phyloP scores from a whole-genome alignment of 2,113 vertebrate genomes.

The Antechinus flavipes region DNA sequence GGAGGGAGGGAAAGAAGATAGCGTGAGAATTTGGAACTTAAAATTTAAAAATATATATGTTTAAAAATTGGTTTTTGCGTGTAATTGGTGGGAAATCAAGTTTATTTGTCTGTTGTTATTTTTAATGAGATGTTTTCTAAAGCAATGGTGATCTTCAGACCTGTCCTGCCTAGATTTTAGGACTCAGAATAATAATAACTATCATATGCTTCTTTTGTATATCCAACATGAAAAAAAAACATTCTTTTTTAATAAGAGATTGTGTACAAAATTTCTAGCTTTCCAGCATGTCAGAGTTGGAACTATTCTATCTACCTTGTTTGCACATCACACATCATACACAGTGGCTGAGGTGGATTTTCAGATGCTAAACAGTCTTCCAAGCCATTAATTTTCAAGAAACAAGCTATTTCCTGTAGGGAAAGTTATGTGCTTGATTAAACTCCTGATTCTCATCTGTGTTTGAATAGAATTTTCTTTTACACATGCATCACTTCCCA shows the following conservation, averaged over 20 bases:
- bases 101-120: too few relatives aligned
- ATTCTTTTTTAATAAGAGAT: neutral
- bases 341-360: constrained; percentile 28
- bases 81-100: neutral
- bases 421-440: constrained; percentile 43
- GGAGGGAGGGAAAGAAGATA: neutral
- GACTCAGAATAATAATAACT: neutral
- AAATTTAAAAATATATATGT: neutral
- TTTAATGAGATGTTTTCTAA: neutral
- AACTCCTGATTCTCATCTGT: constrained; percentile 37
- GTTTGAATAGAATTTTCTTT: constrained; percentile 47
- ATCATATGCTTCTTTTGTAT: neutral
- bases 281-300: neutral
- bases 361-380: constrained; percentile 35
- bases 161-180: neutral
- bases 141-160: neutral
- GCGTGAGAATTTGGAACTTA: neutral
- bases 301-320: neutral
- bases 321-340: accelerated
- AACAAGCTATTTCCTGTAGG: constrained; percentile 45
- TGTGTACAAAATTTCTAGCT: neutral
- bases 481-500: neutral
- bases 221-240: neutral
- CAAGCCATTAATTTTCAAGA: constrained; percentile 57
- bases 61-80: neutral